Conservation (phyloP, 2,888 invertebrate genomes). For the Priocnemis perturbator region DNA sequence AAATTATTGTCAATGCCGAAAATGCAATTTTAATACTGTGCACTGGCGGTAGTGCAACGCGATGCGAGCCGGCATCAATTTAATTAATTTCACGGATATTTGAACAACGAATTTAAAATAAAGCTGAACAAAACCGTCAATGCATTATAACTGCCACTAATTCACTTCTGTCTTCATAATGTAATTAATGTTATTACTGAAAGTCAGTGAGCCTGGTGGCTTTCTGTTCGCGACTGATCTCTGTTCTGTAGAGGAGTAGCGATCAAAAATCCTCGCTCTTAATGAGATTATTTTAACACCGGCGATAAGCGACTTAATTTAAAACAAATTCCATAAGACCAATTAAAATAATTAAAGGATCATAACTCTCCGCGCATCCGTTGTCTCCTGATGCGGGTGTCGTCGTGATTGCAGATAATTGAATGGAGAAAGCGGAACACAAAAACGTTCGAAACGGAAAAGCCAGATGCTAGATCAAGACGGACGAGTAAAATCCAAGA, state of each 20-base stretch:
- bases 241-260: background rate
- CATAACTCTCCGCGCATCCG: no score
- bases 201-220: background rate
- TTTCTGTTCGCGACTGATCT: no score
- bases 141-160: no score
- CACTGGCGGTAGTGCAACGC: no score
- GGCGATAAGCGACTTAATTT: no score
- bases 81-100: no score
- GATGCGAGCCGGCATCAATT: no score
- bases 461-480: background rate
- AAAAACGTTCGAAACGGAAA: slow-evolving; percentile 2
- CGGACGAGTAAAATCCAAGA: slow-evolving; percentile 29
- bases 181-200: background rate
- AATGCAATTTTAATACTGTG: no score
- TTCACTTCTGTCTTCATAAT: background rate
- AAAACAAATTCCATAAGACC: no score
- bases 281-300: background rate
- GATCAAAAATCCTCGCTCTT: background rate
- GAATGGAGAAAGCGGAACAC: background rate
- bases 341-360: no score
- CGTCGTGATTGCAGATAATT: background rate
- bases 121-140: no score
- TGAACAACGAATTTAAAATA: no score
- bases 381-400: background rate
- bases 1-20: slow-evolving; percentile 1